Evolutionary conservation across 2,888 invertebrate species (phyloP), one percentile per base, ranked within the genome.

Genomic region (Odontomyia ornata): DNA sequence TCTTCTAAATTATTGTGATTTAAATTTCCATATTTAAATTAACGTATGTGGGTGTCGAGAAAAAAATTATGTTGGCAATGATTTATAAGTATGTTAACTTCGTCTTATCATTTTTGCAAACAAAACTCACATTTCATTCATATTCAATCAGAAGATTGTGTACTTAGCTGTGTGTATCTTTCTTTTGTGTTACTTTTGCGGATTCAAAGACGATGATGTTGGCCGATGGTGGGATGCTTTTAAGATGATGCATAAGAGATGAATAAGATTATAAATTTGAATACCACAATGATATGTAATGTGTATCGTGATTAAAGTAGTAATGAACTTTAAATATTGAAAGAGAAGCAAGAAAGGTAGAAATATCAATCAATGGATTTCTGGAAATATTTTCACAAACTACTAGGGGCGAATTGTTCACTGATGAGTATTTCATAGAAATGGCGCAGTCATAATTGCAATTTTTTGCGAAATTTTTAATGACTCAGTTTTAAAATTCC

Each of bases 201-300:
- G n/a, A 52, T 52, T 4, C 7, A n/a, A n/a, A 52, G 52, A 18
- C 9, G 52, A 18, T n/a, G n/a, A n/a, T n/a, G n/a, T n/a, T n/a
- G n/a, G n/a, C n/a, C n/a, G n/a, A n/a, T 52, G 52, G 52, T 52
- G 52, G 52, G 52, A 52, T 52, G 52, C 52, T 52, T 18, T 52
- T 18, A 52, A 52, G 18, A 52, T 52, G 52, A 52, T 52, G 7
- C 52, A 15, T 15, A 18, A 52, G 15, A 52, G 4, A 52, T 52
- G 52, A 52, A 52, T 52, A 15, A 36, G n/a, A 52, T 52, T 52
- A 18, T 52, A 52, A 52, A 18, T 36, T 36, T 18, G 52, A 52
- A 52, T 52, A 4, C 52, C 52, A 52, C 36, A 36, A 36, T 4
- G 52, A 52, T 52, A n/a, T n/a, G n/a, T n/a, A 52, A 52, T 52